A percentile compares a stretch with the other conserved stretches of the same genome.
Conservation (phyloP, 2,113 vertebrate genomes). For the Sclerurus mexicanus region DNA sequence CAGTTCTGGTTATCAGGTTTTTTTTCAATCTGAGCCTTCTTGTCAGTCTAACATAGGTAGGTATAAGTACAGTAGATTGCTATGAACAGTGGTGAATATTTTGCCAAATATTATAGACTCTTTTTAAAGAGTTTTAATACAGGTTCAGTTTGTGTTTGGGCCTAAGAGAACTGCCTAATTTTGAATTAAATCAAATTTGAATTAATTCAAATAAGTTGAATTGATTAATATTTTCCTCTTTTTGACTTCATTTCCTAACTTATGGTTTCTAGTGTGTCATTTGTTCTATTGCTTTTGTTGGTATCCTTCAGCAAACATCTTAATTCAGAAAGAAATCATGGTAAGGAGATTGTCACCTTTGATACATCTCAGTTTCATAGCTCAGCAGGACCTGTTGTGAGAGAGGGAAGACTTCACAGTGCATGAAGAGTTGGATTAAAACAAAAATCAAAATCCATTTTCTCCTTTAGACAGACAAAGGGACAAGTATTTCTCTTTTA, state of each 20-base stretch:
- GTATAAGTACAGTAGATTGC: background rate
- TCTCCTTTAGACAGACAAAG: background rate
- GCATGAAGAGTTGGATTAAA: background rate
- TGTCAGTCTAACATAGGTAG: background rate
- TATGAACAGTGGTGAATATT: background rate
- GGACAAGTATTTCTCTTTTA: background rate
- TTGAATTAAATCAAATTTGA: background rate
- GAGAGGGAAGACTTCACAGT: background rate
- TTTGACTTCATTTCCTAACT: background rate
- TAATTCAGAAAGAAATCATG: background rate
- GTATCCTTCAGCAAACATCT: background rate
- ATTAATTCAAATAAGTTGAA: background rate
- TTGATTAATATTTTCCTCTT: background rate
- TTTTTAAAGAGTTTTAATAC: background rate
- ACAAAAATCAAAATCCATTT: background rate
- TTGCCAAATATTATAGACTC: background rate
- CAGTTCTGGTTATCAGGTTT: background rate
- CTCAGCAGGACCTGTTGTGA: background rate
- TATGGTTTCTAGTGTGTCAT: fast-evolving
- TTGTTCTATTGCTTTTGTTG: background rate
- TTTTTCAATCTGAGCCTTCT: background rate
- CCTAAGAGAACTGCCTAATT: background rate
- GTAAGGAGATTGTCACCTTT: background rate
- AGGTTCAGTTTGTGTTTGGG: background rate
- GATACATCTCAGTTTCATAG: background rate